These are phyloP conservation scores for Hyles euphorbiae DNA, from an alignment of 1,140 invertebrate genomes.

Conservation along the genomic window DNA sequence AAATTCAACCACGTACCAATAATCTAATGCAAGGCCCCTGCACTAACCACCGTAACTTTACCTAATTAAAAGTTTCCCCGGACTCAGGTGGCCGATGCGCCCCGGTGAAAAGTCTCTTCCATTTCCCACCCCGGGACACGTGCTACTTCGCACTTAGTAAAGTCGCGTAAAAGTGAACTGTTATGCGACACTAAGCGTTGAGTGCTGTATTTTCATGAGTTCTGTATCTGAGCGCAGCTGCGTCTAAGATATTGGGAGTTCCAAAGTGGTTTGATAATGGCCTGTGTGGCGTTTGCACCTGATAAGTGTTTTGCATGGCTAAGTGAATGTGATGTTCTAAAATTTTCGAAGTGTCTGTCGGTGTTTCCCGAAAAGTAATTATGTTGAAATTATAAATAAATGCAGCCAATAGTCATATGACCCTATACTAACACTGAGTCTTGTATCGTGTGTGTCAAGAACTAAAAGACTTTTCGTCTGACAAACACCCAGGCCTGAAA, in stretches of 20 bases:
- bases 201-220: slow-evolving; percentile 56
- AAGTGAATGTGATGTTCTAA: too few relatives aligned
- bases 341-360: too few relatives aligned
- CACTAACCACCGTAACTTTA: slow-evolving; percentile 30
- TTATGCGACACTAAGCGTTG: slow-evolving; percentile 43
- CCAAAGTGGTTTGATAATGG: slow-evolving; percentile 14
- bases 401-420: too few relatives aligned
- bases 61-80: slow-evolving; percentile 51
- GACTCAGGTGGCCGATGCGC: slow-evolving; percentile 48
- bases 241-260: slow-evolving; percentile 45
- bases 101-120: slow-evolving; percentile 40
- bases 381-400: too few relatives aligned
- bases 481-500: too few relatives aligned
- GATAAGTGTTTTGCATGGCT: neutral
- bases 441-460: too few relatives aligned
- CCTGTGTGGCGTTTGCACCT: neutral
- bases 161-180: slow-evolving; percentile 54
- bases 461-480: too few relatives aligned
- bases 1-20: too few relatives aligned
- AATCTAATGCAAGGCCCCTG: neutral
- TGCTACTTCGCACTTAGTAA: slow-evolving; percentile 56
- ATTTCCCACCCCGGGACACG: slow-evolving; percentile 46
- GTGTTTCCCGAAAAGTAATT: too few relatives aligned
- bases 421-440: too few relatives aligned
- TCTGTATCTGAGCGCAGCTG: slow-evolving; percentile 38